A percentile compares a stretch with the other conserved stretches of the same genome.
phyloP scores from a whole-genome alignment of 1,140 invertebrate species.

The Kradibia gibbosae region DNA sequence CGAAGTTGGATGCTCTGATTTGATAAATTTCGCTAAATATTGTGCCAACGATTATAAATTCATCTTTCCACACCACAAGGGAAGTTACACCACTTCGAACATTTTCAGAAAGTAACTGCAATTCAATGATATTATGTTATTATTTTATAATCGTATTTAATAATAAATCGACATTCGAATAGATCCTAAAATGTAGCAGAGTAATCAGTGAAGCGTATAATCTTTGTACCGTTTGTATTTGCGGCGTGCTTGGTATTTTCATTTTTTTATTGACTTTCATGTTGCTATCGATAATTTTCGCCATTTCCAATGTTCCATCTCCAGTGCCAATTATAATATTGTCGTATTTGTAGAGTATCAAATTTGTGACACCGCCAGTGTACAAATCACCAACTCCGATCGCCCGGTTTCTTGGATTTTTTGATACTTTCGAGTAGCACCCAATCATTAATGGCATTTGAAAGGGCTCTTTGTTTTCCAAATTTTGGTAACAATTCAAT shows the following conservation, averaged over 20 bases:
- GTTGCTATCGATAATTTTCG: slow-evolving; percentile 72
- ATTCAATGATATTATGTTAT: slow-evolving; percentile 46
- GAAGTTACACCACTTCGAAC: slow-evolving; percentile 79
- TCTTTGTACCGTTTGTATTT: slow-evolving; percentile 74
- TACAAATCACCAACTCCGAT: slow-evolving; percentile 70
- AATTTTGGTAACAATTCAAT: slow-evolving; percentile 78
- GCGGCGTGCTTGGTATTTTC: slow-evolving; percentile 69
- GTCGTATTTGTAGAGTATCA: slow-evolving; percentile 76
- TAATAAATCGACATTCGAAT: background rate
- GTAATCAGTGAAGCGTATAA: background rate
- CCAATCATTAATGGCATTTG: slow-evolving; percentile 78
- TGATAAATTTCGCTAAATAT: slow-evolving; percentile 86
- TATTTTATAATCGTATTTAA: background rate
- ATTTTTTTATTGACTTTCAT: slow-evolving; percentile 51
- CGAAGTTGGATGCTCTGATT: slow-evolving; percentile 81
- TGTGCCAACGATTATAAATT: slow-evolving; percentile 82
- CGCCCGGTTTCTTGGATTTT: slow-evolving; percentile 65
- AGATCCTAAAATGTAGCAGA: too few species aligned
- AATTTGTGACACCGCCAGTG: slow-evolving; percentile 77
- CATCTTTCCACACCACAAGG: slow-evolving; percentile 74
- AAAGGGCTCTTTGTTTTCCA: slow-evolving; percentile 70
- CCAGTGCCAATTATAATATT: slow-evolving; percentile 86
- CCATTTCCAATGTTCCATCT: slow-evolving; percentile 84
- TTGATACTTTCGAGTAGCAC: slow-evolving; percentile 78
- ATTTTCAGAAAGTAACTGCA: slow-evolving; percentile 72